phyloP scores from a whole-genome alignment of 2,888 invertebrate species.

The Cataglyphis rosenhaueri region DNA sequence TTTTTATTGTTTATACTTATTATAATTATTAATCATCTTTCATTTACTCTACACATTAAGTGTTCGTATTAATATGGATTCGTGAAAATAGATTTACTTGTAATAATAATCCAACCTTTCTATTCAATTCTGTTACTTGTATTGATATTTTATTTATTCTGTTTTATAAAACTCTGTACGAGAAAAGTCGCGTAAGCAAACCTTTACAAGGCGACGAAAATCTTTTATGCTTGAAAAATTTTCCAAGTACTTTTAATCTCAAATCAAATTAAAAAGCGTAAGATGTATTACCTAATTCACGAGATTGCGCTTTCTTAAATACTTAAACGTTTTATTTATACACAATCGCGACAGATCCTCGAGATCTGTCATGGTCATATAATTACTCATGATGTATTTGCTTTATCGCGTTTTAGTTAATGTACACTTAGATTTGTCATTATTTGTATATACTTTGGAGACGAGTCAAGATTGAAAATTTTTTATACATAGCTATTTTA shows the following conservation, averaged over 20 bases:
- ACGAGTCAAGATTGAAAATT: slow-evolving; percentile 44
- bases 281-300: slow-evolving; percentile 22
- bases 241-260: slow-evolving; percentile 39
- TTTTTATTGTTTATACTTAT: background rate
- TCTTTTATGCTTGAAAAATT: slow-evolving; percentile 37
- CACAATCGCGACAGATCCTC: slow-evolving; percentile 20
- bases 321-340: slow-evolving; percentile 38
- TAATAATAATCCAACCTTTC: slow-evolving; percentile 8
- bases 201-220: slow-evolving; percentile 46
- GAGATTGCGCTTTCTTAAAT: slow-evolving; percentile 22
- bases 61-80: background rate
- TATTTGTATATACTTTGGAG: slow-evolving; percentile 32
- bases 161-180: slow-evolving; percentile 46
- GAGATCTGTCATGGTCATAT: background rate
- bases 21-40: slow-evolving; percentile 19
- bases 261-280: slow-evolving; percentile 49
- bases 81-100: slow-evolving; percentile 44
- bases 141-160: slow-evolving; percentile 25
- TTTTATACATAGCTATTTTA: slow-evolving; percentile 46
- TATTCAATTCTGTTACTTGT: slow-evolving; percentile 46
- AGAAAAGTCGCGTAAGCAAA: slow-evolving; percentile 49
- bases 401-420: slow-evolving; percentile 20
- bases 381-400: background rate
- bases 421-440: slow-evolving; percentile 47
- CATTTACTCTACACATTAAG: slow-evolving; percentile 4